Evolutionary conservation across 2,113 vertebrate species (phyloP).

Genomic region (Callospermophilus lateralis): DNA sequence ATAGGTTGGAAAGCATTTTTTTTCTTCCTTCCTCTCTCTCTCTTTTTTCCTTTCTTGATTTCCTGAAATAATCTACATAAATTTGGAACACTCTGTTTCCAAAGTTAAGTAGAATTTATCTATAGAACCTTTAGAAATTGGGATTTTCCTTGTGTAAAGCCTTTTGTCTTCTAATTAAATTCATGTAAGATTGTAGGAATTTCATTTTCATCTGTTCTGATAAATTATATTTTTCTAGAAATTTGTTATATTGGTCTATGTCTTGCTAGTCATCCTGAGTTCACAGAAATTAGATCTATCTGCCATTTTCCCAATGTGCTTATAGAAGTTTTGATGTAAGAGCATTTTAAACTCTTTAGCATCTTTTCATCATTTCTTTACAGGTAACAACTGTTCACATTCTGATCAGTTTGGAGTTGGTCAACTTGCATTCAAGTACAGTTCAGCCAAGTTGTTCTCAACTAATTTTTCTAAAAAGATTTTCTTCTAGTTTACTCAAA

Average conservation of each 20-base stretch:
- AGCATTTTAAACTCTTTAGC: background rate
- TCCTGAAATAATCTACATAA: background rate
- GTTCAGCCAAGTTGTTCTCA: background rate
- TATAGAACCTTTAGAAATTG: background rate
- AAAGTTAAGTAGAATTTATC: background rate
- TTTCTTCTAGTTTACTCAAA: background rate
- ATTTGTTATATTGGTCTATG: background rate
- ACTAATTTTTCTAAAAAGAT: background rate
- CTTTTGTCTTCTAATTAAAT: background rate
- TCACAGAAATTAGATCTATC: background rate
- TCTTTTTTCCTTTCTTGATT: background rate
- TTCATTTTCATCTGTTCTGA: background rate
- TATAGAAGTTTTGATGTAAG: background rate
- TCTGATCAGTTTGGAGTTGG: background rate
- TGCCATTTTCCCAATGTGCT: background rate
- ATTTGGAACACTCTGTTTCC: background rate
- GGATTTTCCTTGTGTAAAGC: constrained; percentile 15
- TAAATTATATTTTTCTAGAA: constrained; percentile 22
- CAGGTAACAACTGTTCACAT: background rate
- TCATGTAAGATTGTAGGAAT: background rate
- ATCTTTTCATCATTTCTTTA: background rate
- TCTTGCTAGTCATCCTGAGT: background rate
- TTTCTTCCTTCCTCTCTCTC: background rate
- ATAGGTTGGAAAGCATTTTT: background rate
- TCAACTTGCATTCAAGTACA: background rate